Conservation (phyloP, 2,797 vertebrate genomes). For the Hemibagrus guttatus region DNA sequence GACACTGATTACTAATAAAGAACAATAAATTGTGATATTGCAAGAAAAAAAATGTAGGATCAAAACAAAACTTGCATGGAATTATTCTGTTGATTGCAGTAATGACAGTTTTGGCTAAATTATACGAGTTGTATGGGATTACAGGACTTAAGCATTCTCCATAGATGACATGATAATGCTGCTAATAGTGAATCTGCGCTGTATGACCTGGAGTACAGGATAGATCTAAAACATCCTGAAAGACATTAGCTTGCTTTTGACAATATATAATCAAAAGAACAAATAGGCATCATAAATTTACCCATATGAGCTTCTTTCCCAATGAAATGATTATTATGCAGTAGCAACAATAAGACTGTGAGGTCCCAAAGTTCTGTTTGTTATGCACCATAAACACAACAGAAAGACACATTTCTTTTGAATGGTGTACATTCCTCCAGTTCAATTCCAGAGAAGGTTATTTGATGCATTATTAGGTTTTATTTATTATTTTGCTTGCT, state of each 20-base stretch:
- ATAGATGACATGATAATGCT: background rate
- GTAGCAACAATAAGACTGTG: too few relatives aligned
- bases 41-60: background rate
- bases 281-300: background rate
- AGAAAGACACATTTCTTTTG: too few relatives aligned
- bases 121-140: background rate
- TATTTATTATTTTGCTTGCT: background rate
- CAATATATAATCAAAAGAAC: background rate
- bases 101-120: background rate
- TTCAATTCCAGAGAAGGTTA: background rate
- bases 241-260: background rate
- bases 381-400: too few relatives aligned
- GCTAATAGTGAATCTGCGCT: background rate
- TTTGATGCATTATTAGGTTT: background rate
- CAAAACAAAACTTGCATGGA: background rate
- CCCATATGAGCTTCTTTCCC: background rate
- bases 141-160: too few relatives aligned
- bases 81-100: background rate
- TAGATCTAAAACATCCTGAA: background rate
- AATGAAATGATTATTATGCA: too few relatives aligned
- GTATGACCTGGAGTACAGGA: background rate
- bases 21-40: background rate
- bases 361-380: too few relatives aligned
- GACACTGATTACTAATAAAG: background rate
- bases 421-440: too few relatives aligned